Evolutionary conservation across 1,140 invertebrate species (phyloP), one percentile per base, ranked within the genome.

Genomic region (Penaeus indicus): DNA sequence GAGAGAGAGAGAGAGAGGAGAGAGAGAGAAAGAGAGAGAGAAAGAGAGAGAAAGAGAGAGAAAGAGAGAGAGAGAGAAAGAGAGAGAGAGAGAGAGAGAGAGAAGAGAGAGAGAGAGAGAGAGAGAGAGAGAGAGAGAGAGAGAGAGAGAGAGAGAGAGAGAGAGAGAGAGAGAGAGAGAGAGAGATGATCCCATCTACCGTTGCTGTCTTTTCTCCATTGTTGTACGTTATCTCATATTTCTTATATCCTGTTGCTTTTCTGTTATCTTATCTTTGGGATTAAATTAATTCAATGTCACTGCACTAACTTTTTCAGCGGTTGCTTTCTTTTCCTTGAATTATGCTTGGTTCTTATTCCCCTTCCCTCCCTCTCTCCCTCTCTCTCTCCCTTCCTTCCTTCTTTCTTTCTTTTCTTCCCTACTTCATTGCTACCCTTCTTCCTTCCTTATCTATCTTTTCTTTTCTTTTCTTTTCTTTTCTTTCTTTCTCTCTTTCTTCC

Each of bases 121-220:
- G 67, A 69, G 67, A 69, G 67, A 69, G 67, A 69, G 67, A 69
- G 67, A 69, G 67, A 69, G 3, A 75, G 69, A 75, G 69, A 75
- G n/a, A 75, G 69, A 75, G 69, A 75, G 8, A 75, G 22, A 75
- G 69, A 75, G 69, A 69, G 67, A 69, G 67, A 69, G 67, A 69
- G 67, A 69, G 67, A 69, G 67, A 69, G 67, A 69, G 67, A 69
- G 67, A 69, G 67, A 69, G 67, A 69, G 67, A 69, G 67, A 27
- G 69, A n/a, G 25, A 75, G 18, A 5, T n/a, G 0, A 0, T 27
- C 1, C 47, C 47, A 47, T 47, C 47, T 47, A 47, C 7, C 47
- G 47, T 47, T 47, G 11, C 1, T 47, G 11, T 54, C 11, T 13
- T 16, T 54, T 54, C 11, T 54, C 16, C 54, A 54, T 16, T 54